phyloP scores from a whole-genome alignment of 2,888 invertebrate species.

The Oligia strigilis region DNA sequence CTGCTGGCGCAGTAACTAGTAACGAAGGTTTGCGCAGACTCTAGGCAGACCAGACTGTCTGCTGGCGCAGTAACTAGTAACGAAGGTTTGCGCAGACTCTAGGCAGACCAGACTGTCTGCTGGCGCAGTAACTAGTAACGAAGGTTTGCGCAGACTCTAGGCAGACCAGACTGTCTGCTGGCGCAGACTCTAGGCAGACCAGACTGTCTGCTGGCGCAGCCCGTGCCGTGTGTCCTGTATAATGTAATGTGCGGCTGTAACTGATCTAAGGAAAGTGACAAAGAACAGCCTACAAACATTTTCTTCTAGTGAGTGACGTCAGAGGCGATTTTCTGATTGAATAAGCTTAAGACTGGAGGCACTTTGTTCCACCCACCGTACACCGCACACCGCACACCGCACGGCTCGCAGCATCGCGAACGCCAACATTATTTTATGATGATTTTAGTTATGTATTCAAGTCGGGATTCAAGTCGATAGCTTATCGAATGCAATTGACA shows the following conservation, averaged over 20 bases:
- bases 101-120: too few species aligned
- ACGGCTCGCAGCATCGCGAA: neutral
- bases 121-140: too few species aligned
- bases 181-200: neutral
- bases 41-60: too few species aligned
- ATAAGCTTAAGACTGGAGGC: neutral
- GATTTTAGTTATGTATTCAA: slow-evolving; percentile 9
- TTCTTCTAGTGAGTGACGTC: neutral
- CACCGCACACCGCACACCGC: too few species aligned
- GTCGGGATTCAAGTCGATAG: slow-evolving; percentile 4
- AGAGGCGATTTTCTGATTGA: slow-evolving; percentile 3
- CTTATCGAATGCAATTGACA: slow-evolving; percentile 31
- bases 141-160: too few species aligned
- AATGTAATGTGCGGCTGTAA: neutral
- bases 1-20: too few species aligned
- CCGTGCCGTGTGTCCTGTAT: neutral
- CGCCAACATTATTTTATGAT: neutral
- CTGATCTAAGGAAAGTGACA: too few species aligned
- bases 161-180: too few species aligned
- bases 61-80: too few species aligned
- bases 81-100: too few species aligned
- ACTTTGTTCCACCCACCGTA: neutral
- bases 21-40: too few species aligned
- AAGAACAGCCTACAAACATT: neutral
- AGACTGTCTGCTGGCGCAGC: neutral